These are phyloP conservation scores for Clarias laeviceps DNA, from an alignment of 2,797 vertebrate genomes.

Conservation along the genomic window DNA sequence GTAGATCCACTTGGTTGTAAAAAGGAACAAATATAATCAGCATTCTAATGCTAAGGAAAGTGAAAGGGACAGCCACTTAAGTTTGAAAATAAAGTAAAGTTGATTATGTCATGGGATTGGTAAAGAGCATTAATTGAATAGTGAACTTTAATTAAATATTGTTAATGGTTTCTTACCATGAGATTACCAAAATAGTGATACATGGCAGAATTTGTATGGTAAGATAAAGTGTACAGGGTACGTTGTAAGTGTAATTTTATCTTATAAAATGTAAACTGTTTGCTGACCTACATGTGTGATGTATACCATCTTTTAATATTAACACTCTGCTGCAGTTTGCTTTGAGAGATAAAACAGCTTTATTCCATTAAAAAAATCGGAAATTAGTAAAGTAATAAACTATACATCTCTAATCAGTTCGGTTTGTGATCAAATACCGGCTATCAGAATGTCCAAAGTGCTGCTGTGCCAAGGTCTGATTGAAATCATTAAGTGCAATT, in stretches of 20 bases:
- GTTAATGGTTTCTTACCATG: slow-evolving; percentile 25
- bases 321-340: background rate
- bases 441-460: background rate
- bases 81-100: background rate
- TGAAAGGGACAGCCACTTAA: slow-evolving; percentile 3
- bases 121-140: slow-evolving; percentile 41
- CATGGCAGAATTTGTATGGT: slow-evolving; percentile 29
- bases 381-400: background rate
- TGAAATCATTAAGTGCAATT: no score
- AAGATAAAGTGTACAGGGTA: slow-evolving; percentile 4
- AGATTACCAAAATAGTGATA: slow-evolving; percentile 9
- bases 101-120: slow-evolving; percentile 2
- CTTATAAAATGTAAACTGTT: slow-evolving; percentile 25
- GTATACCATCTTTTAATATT: background rate
- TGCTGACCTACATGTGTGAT: slow-evolving; percentile 1
- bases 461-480: background rate
- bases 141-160: slow-evolving; percentile 5
- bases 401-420: background rate
- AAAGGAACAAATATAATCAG: background rate
- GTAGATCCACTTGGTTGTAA: background rate
- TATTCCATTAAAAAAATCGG: background rate
- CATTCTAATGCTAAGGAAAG: background rate
- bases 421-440: background rate
- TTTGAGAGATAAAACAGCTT: background rate
- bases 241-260: background rate